These are phyloP conservation scores for Channa maculata DNA, from an alignment of 2,113 vertebrate genomes.

Conservation along the genomic window DNA sequence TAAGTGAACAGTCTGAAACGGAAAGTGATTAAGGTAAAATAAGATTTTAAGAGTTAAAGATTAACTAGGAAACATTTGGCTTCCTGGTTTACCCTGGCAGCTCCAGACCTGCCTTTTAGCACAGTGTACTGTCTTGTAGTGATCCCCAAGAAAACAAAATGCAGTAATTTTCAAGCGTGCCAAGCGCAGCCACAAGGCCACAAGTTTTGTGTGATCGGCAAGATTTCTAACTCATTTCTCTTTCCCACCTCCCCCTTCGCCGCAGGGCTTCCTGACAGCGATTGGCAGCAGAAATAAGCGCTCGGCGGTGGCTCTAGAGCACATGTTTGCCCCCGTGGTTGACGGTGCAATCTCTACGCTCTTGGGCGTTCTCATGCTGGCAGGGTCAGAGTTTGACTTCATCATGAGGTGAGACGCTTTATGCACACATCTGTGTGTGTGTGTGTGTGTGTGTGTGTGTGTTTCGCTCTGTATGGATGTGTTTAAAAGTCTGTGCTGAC, in stretches of 20 bases:
- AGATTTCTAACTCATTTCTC: conserved; percentile 72
- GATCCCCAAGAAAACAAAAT: conserved; percentile 57
- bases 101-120: neutral
- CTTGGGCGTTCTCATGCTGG: conserved; percentile 96
- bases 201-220: conserved; percentile 65
- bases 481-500: conserved; percentile 6
- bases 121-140: conserved; percentile 39
- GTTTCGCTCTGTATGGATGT: neutral
- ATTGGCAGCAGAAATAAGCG: conserved; percentile 93
- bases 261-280: conserved; percentile 95
- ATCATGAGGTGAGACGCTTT: conserved; percentile 93
- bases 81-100: conserved; percentile 40
- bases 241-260: conserved; percentile 26
- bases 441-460: neutral
- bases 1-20: conserved; percentile 5
- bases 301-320: conserved; percentile 92
- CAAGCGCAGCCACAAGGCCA: conserved; percentile 51
- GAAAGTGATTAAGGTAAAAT: conserved; percentile 48
- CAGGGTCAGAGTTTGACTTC: conserved; percentile 98
- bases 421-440: neutral
- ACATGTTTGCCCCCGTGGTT: conserved; percentile 97
- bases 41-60: conserved; percentile 42
- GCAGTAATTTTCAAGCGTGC: conserved; percentile 55
- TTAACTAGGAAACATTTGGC: conserved; percentile 43
- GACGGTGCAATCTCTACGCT: conserved; percentile 96